phyloP scores from a whole-genome alignment of 2,888 invertebrate genomes.

The Cephus rjabovi region DNA sequence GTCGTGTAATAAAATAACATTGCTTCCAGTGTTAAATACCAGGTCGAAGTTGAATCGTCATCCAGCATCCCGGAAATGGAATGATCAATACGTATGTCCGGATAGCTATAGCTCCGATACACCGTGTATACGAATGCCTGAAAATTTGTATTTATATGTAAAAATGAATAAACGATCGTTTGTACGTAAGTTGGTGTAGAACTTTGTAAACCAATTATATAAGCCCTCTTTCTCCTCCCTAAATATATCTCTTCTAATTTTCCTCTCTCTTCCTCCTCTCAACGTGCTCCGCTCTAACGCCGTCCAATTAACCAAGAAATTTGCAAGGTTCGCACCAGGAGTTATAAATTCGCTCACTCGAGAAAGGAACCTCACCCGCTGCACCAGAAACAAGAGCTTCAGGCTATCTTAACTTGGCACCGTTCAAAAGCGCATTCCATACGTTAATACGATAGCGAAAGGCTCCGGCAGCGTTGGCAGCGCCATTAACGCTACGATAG shows the following conservation, averaged over 20 bases:
- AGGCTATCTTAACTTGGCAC: neutral
- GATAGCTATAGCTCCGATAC: too few species aligned
- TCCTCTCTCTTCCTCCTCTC: neutral
- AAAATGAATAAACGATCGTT: too few species aligned
- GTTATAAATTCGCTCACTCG: constrained; percentile 1
- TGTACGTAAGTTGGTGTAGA: neutral
- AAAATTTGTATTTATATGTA: neutral
- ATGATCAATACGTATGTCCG: neutral
- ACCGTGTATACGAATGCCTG: neutral
- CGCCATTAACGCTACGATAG: neutral
- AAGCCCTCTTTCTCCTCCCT: neutral
- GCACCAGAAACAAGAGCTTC: neutral
- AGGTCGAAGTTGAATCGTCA: neutral
- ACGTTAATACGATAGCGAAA: neutral
- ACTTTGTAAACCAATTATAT: neutral
- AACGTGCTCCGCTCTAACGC: constrained; percentile 30
- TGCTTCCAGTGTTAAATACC: neutral
- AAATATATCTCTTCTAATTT: neutral
- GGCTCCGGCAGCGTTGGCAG: neutral
- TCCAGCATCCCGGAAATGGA: neutral
- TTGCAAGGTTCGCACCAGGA: constrained; percentile 22
- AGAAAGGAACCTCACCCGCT: neutral
- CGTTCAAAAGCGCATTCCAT: neutral
- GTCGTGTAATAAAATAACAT: neutral
- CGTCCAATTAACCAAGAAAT: constrained; percentile 37